Evolutionary conservation across 1,140 invertebrate species (phyloP), one percentile per base, ranked within the genome.

Genomic region (Cotesia vestalis): DNA sequence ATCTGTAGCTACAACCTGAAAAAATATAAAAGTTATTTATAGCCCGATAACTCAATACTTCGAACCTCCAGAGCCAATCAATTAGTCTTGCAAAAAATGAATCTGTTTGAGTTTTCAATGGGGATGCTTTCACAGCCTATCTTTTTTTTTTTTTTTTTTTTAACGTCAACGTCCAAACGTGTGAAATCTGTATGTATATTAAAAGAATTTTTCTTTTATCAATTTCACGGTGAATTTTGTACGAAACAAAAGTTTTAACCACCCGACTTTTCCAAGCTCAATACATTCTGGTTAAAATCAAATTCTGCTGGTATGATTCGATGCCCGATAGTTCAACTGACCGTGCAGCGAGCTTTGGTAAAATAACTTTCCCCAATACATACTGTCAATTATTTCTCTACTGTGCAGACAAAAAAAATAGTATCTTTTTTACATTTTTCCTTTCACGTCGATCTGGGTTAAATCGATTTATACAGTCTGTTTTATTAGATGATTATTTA

Each of bases 1-100:
- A 80, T 94, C 93, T 5, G 93, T 94, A 9, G 90, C 87, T 4
- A 95, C 90, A 51, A 94, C 90, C 92, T 93, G 79, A 11, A 79
- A 78, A 52, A 14, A 66, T 57, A 57, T 46, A 46, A 9, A 9
- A 46, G 11, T 46, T 46, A 46, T 46, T 46, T 46, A 17, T 9
- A 63, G 68, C 9, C 17, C 11, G 52, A 46, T 46, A 46, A 46
- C 40, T 11, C 6, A 11, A 46, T 46, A 46, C 40, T 11, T 46
- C 8, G 40, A 46, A 46, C 40, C 40, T 46, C 40, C 6, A 46
- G 5, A 46, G 40, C 40, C 40, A 46, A 46, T 46, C 40, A 46
- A 46, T 46, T 46, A 46, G 8, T 46, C 4, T 46, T 46, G 40
- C 11, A 9, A 46, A 46, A 46, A 46, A 46, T 46, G 40, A 46